Conservation (phyloP, 92 coral and sea anemone species). For the Palythoa grandiflora region DNA sequence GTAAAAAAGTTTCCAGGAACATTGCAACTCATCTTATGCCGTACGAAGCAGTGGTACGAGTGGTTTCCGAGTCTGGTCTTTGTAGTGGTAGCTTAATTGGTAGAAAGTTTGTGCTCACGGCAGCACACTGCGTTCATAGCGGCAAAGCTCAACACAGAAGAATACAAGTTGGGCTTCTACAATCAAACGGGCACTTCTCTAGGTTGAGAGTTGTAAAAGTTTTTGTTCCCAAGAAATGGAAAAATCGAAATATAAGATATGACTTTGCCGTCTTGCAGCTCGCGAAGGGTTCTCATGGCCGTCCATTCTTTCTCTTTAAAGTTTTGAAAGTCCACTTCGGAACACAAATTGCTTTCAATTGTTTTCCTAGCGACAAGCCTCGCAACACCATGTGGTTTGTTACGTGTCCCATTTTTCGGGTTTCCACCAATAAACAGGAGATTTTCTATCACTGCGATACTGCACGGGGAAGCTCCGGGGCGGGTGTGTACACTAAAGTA, state of each 20-base stretch:
- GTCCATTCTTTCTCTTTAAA: conserved; percentile 9
- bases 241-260: neutral
- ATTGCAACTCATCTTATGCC: conserved; percentile 30
- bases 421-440: neutral
- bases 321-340: neutral
- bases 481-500: conserved; percentile 16
- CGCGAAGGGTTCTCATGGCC: conserved; percentile 8
- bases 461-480: conserved; percentile 28
- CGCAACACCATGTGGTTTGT: conserved; percentile 39
- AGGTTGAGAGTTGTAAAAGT: no score
- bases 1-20: neutral
- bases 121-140: conserved; percentile 35
- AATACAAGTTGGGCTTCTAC: conserved; percentile 39
- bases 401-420: conserved; percentile 5
- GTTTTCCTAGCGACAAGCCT: conserved; percentile 9
- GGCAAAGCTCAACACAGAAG: conserved; percentile 16
- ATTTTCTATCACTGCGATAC: conserved; percentile 24
- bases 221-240: no score
- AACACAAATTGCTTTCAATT: conserved; percentile 13
- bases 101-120: neutral
- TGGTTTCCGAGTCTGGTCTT: neutral
- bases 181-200: conserved; percentile 1
- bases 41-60: conserved; percentile 31
- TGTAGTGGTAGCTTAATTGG: conserved; percentile 35
- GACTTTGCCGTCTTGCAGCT: conserved; percentile 28